Evolutionary conservation across 2,113 vertebrate genomes (phyloP).

Genomic region (Hippolais icterina): DNA sequence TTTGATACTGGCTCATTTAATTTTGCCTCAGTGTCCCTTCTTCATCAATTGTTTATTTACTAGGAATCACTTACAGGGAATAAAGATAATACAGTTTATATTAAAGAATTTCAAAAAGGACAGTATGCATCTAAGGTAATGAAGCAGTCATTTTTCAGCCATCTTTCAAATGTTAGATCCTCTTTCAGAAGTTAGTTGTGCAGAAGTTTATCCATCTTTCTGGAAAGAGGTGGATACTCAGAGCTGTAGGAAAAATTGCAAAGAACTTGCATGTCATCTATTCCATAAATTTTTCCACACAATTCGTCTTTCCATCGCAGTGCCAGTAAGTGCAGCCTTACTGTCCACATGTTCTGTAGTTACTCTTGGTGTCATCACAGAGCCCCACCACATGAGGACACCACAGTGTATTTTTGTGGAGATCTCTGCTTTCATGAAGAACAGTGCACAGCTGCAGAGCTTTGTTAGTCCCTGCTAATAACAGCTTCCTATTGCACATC

Average conservation of each 20-base stretch:
- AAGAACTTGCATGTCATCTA: not conserved
- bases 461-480: not conserved
- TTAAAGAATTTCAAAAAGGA: not conserved
- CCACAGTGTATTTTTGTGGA: not conserved
- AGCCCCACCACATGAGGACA: not conserved
- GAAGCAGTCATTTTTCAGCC: not conserved
- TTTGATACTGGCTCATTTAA: not conserved
- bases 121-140: not conserved
- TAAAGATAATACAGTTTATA: not conserved
- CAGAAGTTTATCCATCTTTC: not conserved
- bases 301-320: not conserved
- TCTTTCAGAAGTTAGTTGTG: not conserved
- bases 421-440: not conserved
- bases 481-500: not conserved
- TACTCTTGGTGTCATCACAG: not conserved
- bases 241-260: not conserved
- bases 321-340: not conserved
- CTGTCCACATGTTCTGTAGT: accelerated
- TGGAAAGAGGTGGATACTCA: not conserved
- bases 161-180: not conserved
- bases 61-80: not conserved
- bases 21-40: not conserved
- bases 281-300: not conserved
- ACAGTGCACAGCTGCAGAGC: not conserved
- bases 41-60: not conserved